phyloP scores from a whole-genome alignment of 1,140 invertebrate species.

The Venustaconcha ellipsiformis region DNA sequence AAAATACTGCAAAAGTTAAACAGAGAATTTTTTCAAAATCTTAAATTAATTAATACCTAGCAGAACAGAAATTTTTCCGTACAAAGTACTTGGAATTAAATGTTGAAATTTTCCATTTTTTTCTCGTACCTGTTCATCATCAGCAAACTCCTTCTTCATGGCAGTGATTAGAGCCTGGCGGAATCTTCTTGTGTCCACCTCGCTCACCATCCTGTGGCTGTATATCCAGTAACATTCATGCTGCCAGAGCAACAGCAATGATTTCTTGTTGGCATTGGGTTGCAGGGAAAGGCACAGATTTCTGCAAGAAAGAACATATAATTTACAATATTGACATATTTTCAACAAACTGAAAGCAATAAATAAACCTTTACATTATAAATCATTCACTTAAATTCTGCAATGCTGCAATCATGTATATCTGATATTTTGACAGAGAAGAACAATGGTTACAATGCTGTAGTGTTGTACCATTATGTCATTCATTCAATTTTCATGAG shows the following conservation, averaged over 20 bases:
- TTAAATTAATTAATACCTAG: too few species aligned
- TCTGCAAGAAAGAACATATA: conserved; percentile 41
- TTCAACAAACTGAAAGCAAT: too few species aligned
- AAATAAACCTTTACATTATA: too few species aligned
- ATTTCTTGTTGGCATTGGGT: conserved; percentile 54
- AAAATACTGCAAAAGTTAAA: too few species aligned
- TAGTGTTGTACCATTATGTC: too few species aligned
- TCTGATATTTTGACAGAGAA: too few species aligned
- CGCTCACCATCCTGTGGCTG: conserved; percentile 64
- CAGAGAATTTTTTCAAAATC: too few species aligned
- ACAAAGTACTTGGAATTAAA: background rate
- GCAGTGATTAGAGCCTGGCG: conserved; percentile 62
- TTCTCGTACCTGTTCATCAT: conserved; percentile 62
- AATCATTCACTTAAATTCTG: too few species aligned
- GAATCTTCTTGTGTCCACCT: conserved; percentile 64
- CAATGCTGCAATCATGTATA: too few species aligned
- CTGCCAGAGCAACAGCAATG: conserved; percentile 67
- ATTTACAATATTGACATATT: background rate
- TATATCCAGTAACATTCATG: conserved; percentile 69
- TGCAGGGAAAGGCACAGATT: conserved; percentile 65
- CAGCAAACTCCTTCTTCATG: conserved; percentile 65
- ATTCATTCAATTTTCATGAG: too few species aligned
- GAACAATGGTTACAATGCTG: too few species aligned
- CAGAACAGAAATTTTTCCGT: too few species aligned
- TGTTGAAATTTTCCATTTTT: background rate